Base-by-base conservation (phyloP, 64 coral and sea anemone genomes). In the Montipora foliosa region DNA sequence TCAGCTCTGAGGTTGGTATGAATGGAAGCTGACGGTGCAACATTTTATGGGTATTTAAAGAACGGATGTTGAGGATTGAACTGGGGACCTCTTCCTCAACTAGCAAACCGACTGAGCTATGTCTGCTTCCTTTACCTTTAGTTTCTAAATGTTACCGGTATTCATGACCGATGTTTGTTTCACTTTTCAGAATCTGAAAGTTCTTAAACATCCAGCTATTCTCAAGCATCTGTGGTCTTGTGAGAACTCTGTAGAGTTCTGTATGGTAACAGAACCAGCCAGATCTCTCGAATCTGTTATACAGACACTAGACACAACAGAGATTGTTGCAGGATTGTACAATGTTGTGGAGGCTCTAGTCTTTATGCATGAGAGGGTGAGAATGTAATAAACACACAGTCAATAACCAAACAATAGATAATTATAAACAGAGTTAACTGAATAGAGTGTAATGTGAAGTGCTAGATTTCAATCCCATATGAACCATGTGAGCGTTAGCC, bases 291-390 rank as follows among this genome's bases (percentile, higher is more conserved):
- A 95, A 64, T 52, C 87, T 69, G 84, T 96, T 2, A 47, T 99
- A 80, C 76, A 94, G 24, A 80, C 45, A 61, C 22, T 99, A 62
- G 89, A 96, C 79, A 64, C 84, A 11, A 46, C 77, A 49, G 98
- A 99, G 86, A 94, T 99, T 49, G 74, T 99, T 82, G 95, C 98
- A 75, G 98, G 98, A 22, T 12, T 99, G 79, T 94, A 96, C 22
- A 92, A 92, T 89, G 67, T 99, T 67, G 92, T 99, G 1, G 89
- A 94, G 80, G 95, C 98, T 8, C 24, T 99, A 53, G 98, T 89
- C 44, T 99, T 99, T 60, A 62, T 99, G 53, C 98, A 99, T 87
- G 98, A 99, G 9, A 99, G 92, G 91, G 97, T 98, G 74, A 44
- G 20, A 44, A 15, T 79, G 67, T 24, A 78, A 76, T 8, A 2